Evolutionary conservation across 1,140 invertebrate species (phyloP), one percentile per base, ranked within the genome.

Genomic region (Cylas formicarius): DNA sequence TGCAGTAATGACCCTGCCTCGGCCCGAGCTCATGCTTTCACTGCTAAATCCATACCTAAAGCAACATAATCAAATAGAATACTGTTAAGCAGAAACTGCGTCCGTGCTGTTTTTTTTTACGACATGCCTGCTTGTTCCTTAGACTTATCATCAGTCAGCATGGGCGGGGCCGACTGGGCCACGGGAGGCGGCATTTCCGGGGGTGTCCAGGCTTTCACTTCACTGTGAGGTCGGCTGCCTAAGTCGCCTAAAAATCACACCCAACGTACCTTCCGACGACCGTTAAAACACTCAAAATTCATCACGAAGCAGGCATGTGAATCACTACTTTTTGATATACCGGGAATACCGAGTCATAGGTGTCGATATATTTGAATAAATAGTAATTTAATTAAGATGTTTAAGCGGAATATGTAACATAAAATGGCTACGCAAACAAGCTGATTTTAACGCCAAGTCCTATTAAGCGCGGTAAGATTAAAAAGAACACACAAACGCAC

Each of bases 201-300:
- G 41, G 76, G 74, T 47, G 73, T 78, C 69, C 77, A 80, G 36
- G 73, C 77, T 58, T 80, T 81, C 26, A 80, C 74, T 69, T 82
- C 80, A 60, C 79, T 81, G 60, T 81, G 77, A 40, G 79, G 78
- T 65, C 80, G 70, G 50, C 60, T 65, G 31, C 58, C 57, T 38
- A 66, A 31, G 35, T 68, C 66, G 44, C 65, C 66, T 69, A 56
- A 19, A 62, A 49, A 48, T 52, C n/a, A n/a, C n/a, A n/a, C n/a
- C n/a, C 17, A 22, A 26, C 8, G 14, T n/a, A n/a, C n/a, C n/a
- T n/a, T 33, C 14, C 8, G 31, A 8, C n/a, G n/a, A n/a, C n/a
- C n/a, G n/a, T n/a, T n/a, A n/a, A n/a, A n/a, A n/a, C n/a, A n/a
- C n/a, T n/a, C n/a, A n/a, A n/a, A n/a, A n/a, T n/a, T n/a, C n/a